Percentiles rank a stretch among this genome's conserved stretches.
phyloP scores from a whole-genome alignment of 2,888 invertebrate genomes.

The Eupelmus urozonus region DNA sequence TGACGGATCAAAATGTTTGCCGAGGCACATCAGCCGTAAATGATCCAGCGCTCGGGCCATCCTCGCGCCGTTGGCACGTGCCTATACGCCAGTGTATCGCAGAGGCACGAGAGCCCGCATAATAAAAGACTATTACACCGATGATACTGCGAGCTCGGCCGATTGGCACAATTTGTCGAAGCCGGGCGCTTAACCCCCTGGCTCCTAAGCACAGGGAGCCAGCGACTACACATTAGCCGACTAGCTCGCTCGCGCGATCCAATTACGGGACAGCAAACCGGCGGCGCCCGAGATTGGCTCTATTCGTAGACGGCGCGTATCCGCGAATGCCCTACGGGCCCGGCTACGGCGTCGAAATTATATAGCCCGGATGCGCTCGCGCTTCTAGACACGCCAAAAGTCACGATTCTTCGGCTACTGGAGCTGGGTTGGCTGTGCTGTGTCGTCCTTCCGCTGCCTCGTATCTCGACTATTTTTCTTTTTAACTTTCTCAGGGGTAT shows the following conservation, averaged over 20 bases:
- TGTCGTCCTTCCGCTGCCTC: not conserved
- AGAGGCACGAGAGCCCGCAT: constrained; percentile 5
- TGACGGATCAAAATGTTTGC: constrained; percentile 54
- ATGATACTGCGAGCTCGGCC: not conserved
- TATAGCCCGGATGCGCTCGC: constrained; percentile 53
- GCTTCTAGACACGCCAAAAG: constrained; percentile 55
- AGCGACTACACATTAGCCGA: constrained; percentile 30
- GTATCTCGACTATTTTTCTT: not conserved
- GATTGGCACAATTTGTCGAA: constrained; percentile 59
- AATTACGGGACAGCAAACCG: constrained; percentile 51
- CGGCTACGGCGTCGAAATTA: constrained; percentile 53
- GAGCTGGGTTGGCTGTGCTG: not conserved
- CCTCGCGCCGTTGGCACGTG: not conserved
- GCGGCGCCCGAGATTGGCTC: constrained; percentile 69
- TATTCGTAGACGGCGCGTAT: constrained; percentile 76
- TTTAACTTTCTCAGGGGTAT: not conserved
- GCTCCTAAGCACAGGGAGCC: not conserved
- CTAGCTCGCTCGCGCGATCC: constrained; percentile 38
- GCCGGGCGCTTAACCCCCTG: not conserved
- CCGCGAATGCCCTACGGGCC: constrained; percentile 66
- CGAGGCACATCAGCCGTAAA: constrained; percentile 4
- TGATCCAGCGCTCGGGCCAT: too few species aligned
- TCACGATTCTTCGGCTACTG: constrained; percentile 61
- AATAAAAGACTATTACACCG: constrained; percentile 31
- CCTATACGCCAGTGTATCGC: not conserved